Base-by-base conservation (phyloP, 2,797 vertebrate genomes). In the Artibeus jamaicensis region DNA sequence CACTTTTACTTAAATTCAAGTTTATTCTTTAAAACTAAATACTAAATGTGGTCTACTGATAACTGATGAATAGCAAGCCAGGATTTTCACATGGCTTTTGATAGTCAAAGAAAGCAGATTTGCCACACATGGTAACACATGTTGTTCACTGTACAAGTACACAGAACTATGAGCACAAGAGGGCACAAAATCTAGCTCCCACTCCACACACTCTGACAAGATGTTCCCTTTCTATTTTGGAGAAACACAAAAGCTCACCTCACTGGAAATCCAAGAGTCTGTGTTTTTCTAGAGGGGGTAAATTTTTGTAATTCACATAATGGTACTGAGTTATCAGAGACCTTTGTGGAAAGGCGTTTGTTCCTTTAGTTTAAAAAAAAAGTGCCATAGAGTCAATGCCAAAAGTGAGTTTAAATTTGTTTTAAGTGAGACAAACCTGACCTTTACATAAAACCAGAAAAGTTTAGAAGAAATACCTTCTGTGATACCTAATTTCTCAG, bases 1-100 rank as follows among this genome's bases (percentile, higher is more conserved):
- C 79, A 76, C 74, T 86, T 86, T 84, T 79, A 84, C 91, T 96
- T 68, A n/a, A 87, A 84, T 70, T 82, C 29, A 77, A 73, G 48
- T 82, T 39, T 65, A 76, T 89, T 95, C 81, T 87, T 67, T 73
- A 76, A 89, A 94, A 83, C 6, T 29, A 84, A 76, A 39, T 24
- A 73, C n/a, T 86, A 67, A 90, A 86, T 88, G 6, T 39, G 3
- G 19, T 42, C 39, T 86, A 46, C 71, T 70, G 42, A 50, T 59
- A 83, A 82, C 24, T 93, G 16, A 76, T 71, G 29, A 34, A 83
- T 93, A 88, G 22, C 48, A 96, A 96, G 24, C 16, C 77, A 92
- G 8, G 12, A 21, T 74, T 86, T 90, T 57, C 39, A 55, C 67
- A 68, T 24, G 50, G 5, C 21, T 90, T 92, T 79, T 48, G 22